phyloP scores from a whole-genome alignment of 2,113 vertebrate species.

The Litocranius walleri region DNA sequence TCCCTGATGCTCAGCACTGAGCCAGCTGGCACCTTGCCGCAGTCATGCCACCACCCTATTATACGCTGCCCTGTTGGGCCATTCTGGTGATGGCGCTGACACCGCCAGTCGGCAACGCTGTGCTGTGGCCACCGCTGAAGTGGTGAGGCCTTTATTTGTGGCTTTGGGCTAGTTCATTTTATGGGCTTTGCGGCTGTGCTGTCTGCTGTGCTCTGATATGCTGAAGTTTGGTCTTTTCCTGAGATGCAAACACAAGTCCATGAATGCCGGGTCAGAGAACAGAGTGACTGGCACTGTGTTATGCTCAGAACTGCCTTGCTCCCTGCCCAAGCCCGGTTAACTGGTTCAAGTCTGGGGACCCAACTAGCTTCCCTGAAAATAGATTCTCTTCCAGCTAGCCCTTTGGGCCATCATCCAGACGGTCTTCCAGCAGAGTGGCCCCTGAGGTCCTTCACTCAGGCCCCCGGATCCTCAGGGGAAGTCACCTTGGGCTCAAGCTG shows the following conservation, averaged over 20 bases:
- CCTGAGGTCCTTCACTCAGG: neutral
- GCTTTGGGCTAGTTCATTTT: neutral
- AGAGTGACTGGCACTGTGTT: neutral
- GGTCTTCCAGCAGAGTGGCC: neutral
- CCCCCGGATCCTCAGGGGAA: neutral
- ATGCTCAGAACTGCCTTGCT: neutral
- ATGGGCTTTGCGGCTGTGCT: neutral
- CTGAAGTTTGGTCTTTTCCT: neutral
- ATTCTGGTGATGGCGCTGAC: neutral
- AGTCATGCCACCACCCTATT: rapidly evolving
- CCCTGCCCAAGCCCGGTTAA: neutral
- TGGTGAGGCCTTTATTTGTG: neutral
- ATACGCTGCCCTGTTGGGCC: neutral
- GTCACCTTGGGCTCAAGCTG: neutral
- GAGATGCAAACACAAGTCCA: neutral
- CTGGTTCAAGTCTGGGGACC: neutral
- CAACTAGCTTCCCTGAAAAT: neutral
- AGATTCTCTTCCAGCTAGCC: neutral
- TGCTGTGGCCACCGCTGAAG: neutral
- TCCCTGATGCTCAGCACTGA: neutral
- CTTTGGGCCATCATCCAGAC: neutral
- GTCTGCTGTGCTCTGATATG: neutral
- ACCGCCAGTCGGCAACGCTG: neutral
- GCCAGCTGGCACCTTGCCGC: rapidly evolving
- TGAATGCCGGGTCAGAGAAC: neutral